A percentile compares a stretch with the other conserved stretches of the same genome.
Evolutionary conservation across 2,797 vertebrate species (phyloP).

Genomic region (Uromys caudimaculatus): DNA sequence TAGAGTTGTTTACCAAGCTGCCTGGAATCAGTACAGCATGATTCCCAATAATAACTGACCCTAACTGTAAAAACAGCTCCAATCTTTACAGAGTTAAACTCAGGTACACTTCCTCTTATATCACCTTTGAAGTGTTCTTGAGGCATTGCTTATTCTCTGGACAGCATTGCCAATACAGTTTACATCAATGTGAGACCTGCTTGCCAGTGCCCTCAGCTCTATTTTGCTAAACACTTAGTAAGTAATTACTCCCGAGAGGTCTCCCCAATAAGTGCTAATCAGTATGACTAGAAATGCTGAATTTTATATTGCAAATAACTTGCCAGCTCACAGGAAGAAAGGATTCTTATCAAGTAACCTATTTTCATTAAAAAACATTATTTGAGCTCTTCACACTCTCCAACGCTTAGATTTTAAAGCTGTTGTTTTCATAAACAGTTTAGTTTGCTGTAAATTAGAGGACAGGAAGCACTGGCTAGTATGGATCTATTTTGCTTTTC

Average conservation of each 20-base stretch:
- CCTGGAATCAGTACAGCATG: constrained; percentile 7
- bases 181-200: constrained; percentile 44
- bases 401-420: constrained; percentile 12
- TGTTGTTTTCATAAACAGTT: background rate
- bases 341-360: constrained; percentile 4
- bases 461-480: background rate
- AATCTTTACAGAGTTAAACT: background rate
- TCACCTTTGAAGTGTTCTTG: constrained; percentile 51
- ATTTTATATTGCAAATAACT: background rate
- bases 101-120: background rate
- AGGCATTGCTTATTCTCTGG: constrained; percentile 51
- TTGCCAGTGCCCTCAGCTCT: background rate
- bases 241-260: constrained; percentile 49
- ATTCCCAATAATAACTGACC: constrained; percentile 34
- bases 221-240: constrained; percentile 57
- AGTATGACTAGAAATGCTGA: constrained; percentile 49
- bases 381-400: background rate
- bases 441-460: background rate
- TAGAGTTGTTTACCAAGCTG: background rate
- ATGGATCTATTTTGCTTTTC: background rate
- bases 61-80: background rate
- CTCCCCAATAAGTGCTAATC: constrained; percentile 36
- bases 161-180: constrained; percentile 66
- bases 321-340: constrained; percentile 26
- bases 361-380: background rate